Base-by-base conservation (phyloP, 2,113 vertebrate species). In the Perognathus longimembris region DNA sequence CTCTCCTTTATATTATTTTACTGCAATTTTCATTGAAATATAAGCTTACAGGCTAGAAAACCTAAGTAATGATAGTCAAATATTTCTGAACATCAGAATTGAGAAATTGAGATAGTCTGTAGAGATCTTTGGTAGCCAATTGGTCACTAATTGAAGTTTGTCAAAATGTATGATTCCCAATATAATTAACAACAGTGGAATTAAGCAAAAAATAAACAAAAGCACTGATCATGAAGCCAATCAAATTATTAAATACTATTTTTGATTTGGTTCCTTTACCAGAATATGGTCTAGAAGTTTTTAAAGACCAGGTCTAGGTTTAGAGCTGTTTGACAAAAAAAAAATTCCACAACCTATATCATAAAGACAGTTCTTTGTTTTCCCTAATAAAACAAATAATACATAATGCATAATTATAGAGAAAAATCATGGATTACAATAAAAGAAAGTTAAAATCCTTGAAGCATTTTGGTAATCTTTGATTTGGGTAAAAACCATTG, bases 1-100 rank as follows among this genome's bases (percentile, higher is more conserved):
- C n/a, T 88, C 66, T 80, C 26, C 32, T 91, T 88, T 22, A 64
- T 57, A 70, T 59, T 67, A 36, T 90, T 66, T 89, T 36, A 45
- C 73, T 92, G 7, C 4, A 75, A 84, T 93, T 96, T 94, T 92
- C 54, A 70, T 63, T 91, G 76, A 92, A 95, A 92, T 82, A 4
- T 66, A 73, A 90, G 34, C 28, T 94, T 66, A 64, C 20, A 80
- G 9, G 0, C 24, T 74, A 38, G 75, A 59, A 86, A 74, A 78
- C 69, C 24, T 91, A 50, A 78, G 34, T 61, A 15, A 66, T 85
- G 70, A 89, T 59, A 64, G 40, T 75, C 14, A 89, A 89, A 38
- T 88, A 92, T 81, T 79, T 87, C 34, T 61, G 15, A 93, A 83
- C 67, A 18, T 74, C 30, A 74, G 22, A 28, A 87, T 63, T 26